Evolutionary conservation across 35 echinoderm and acorn worm species (phyloP).

Genomic region (Heliocidaris erythrogramma): DNA sequence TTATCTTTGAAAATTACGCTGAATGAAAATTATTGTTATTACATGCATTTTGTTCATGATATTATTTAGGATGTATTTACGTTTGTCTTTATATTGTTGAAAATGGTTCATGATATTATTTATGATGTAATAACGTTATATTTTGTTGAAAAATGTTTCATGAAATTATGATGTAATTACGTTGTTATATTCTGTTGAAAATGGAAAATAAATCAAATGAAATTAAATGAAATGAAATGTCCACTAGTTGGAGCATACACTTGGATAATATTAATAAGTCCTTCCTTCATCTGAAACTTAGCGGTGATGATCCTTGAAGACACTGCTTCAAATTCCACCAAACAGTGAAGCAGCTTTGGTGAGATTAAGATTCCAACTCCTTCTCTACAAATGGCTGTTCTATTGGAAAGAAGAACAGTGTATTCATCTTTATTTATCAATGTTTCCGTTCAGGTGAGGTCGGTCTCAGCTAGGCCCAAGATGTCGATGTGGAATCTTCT

Average conservation of each 20-base stretch:
- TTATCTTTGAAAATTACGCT: no score
- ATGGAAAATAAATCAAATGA: no score
- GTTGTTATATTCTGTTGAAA: no score
- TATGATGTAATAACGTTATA: no score
- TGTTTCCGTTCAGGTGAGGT: not conserved
- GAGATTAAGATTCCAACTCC: constrained; percentile 21
- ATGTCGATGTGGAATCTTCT: not conserved
- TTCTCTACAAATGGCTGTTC: not conserved
- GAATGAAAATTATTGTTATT: no score
- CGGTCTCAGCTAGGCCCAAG: not conserved
- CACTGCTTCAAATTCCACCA: constrained; percentile 27
- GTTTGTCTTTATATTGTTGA: no score
- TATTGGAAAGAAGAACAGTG: not conserved
- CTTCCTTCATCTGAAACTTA: not conserved
- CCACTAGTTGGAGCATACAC: constrained; percentile 29
- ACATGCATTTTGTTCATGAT: no score
- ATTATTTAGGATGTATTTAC: no score
- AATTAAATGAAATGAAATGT: no score
- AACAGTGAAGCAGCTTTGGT: not conserved
- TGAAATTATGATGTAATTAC: no score
- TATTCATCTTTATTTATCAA: not conserved
- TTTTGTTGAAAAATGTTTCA: no score
- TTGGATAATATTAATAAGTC: constrained; percentile 30
- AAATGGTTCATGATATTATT: no score
- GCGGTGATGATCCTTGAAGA: constrained; percentile 47